Base-by-base conservation (phyloP, 1,140 invertebrate species). In the Sesamia nonagrioides region DNA sequence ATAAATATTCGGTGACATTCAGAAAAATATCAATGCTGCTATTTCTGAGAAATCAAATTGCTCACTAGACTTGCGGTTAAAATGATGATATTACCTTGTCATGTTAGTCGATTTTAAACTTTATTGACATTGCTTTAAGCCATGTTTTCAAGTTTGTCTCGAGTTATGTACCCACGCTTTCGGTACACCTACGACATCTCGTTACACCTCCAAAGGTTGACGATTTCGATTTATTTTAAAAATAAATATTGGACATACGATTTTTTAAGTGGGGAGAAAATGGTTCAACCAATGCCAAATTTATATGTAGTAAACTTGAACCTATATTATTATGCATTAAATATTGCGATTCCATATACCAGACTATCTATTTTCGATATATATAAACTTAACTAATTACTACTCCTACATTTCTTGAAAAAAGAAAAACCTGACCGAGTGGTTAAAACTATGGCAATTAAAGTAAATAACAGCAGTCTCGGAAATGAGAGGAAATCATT, bases 401-500 rank as follows among this genome's bases (percentile, higher is more conserved):
- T 56, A 45, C 27, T n/a, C 37, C 27, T 74, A 9, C 18, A 58
- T 42, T 58, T 74, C 18, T 15, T 17, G 18, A 40, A 33, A 73
- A 73, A 73, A 40, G 40, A 73, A 73, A 73, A 40, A 42, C 35
- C 48, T 4, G 5, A 11, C 15, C 42, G 11, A 45, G 42, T 42
- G 33, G 18, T 0, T 75, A n/a, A 50, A 75, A 61, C 63, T 3
- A 11, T 45, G 8, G 7, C 42, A 50, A 75, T 75, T 75, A 75
- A 61, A 48, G n/a, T 75, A n/a, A 75, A 75, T 75, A 17, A 63
- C 42, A 9, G 21, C 35, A 21, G 37, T 61, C 73, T 48, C n/a
- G 0, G 73, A 40, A 75, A 75, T 61, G 58, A 50, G 58, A 58
- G 73, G 73, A 63, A 75, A 75, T 75, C 27, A 63, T 37, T 63